Conservation (phyloP, 2,113 vertebrate species). For the Gymnorhina tibicen region DNA sequence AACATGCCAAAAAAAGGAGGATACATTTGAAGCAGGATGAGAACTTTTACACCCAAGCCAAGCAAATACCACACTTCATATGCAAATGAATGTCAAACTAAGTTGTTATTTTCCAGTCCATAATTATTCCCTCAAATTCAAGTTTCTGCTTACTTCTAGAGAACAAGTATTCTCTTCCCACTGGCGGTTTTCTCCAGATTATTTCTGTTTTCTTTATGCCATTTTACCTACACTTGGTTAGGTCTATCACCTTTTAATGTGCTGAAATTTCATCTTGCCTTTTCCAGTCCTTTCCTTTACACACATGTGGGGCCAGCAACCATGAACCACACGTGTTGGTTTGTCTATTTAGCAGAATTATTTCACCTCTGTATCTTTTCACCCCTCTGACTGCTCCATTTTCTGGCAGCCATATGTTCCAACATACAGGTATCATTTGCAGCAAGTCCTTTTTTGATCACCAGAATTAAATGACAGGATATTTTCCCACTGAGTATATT, state of each 20-base stretch:
- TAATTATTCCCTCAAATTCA: not conserved
- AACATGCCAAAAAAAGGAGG: not conserved
- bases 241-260: rapidly evolving
- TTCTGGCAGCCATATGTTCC: rapidly evolving
- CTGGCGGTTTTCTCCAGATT: rapidly evolving
- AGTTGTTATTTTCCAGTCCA: not conserved
- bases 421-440: rapidly evolving
- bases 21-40: not conserved
- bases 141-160: not conserved
- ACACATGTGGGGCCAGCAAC: rapidly evolving
- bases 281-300: not conserved
- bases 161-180: not conserved
- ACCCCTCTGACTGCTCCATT: not conserved
- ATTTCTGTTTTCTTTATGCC: not conserved
- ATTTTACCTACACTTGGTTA: not conserved
- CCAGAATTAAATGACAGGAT: not conserved
- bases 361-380: not conserved
- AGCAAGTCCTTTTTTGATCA: not conserved
- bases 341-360: not conserved
- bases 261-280: not conserved
- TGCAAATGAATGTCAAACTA: not conserved
- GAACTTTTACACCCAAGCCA: not conserved
- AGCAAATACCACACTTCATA: not conserved
- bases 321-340: rapidly evolving
- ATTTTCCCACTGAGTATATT: not conserved